Conservation (phyloP, 2,888 invertebrate genomes). For the Ophonus ardosiacus region DNA sequence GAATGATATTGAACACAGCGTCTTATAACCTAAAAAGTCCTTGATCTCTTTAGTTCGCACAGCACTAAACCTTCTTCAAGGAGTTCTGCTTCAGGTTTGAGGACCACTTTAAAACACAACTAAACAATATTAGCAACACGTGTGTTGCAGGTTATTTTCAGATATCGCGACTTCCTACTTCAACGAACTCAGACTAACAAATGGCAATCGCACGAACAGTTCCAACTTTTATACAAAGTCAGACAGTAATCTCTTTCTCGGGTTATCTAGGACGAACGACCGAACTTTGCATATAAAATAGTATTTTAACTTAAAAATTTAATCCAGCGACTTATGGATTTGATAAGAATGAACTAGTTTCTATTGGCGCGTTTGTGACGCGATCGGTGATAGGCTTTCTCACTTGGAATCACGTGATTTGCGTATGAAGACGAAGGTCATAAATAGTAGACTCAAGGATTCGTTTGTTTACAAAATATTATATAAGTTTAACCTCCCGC, state of each 20-base stretch:
- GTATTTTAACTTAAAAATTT: conserved; percentile 25
- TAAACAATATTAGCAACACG: background rate
- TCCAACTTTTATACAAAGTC: conserved; percentile 26
- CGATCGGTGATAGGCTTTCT: background rate
- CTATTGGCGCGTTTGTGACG: conserved; percentile 28
- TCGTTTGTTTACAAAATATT: conserved; percentile 34
- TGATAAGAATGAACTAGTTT: conserved; percentile 47
- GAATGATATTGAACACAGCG: conserved; percentile 33
- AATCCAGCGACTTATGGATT: conserved; percentile 28
- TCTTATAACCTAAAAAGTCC: conserved; percentile 37
- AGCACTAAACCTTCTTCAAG: conserved; percentile 23
- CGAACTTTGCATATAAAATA: conserved; percentile 22
- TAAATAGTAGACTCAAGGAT: conserved; percentile 34
- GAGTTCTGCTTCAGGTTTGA: conserved; percentile 13
- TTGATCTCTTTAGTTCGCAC: conserved; percentile 24
- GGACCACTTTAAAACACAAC: background rate
- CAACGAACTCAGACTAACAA: background rate
- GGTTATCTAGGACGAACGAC: conserved; percentile 54
- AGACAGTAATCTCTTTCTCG: conserved; percentile 22
- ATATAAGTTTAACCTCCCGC: too few species aligned
- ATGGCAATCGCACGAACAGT: conserved; percentile 39
- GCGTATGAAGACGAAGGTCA: conserved; percentile 20
- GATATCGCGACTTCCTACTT: conserved; percentile 15
- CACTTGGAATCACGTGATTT: conserved; percentile 31
- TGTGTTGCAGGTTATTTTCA: conserved; percentile 24